Evolutionary conservation across 2,888 invertebrate genomes (phyloP), one percentile per base, ranked within the genome.

Genomic region (Loripinus fragilis): DNA sequence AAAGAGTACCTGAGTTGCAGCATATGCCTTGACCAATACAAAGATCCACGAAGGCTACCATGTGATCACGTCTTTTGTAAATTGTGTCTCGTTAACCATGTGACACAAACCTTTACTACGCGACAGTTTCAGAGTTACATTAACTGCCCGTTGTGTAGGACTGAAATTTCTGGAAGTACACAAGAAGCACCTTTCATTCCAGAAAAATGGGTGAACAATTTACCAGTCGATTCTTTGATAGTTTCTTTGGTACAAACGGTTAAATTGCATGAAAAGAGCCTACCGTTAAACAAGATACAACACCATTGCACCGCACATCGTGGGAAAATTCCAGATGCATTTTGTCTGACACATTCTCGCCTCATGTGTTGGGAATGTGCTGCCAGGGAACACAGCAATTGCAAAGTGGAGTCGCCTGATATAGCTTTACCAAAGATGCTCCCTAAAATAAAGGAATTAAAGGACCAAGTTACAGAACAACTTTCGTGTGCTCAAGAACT

Each of bases 311-410:
- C 45, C 5, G 12, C 50, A 17, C 81, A 81, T 73, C 67, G 71
- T 20, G 76, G 76, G 3, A 78, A 76, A 48, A 48, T 48, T 33
- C 64, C 64, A 5, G 81, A 78, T 15, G 81, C 78, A 20, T 81
- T 76, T 38, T 81, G 81, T 64, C 76, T 76, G 42, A 76, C 78
- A 33, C 81, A 81, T 81, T 50, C 76, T 35, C 69, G 71, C 33
- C 25, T 76, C 28, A 60, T 81, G 25, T 81, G 81, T 41, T 78
- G 78, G 81, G 81, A 81, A 71, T 81, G 81, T 45, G 78, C 78
- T 1, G 73, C 75, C 12, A 72, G 78, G 20, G 74, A 81, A 5
- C 81, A 81, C 52, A 65, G 69, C 12, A 23, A 41, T 12, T 81
- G 81, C 30, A 67, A 69, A 7, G 72, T 76, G 20, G 78, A 76